phyloP scores from a whole-genome alignment of 2,797 vertebrate genomes.

The Champsocephalus esox region DNA sequence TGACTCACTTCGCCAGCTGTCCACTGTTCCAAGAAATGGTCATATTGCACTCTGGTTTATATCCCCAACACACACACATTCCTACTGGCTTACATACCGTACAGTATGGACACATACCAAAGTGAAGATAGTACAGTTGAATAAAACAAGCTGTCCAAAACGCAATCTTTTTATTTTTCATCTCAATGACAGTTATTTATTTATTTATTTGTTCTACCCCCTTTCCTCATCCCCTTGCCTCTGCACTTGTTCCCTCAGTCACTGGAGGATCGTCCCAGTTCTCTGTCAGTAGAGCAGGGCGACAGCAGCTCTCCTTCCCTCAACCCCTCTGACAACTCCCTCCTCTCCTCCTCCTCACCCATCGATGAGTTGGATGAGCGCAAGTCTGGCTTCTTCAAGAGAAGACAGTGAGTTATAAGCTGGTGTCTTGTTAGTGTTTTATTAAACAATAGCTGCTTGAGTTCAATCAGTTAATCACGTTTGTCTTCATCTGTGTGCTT shows the following conservation, averaged over 20 bases:
- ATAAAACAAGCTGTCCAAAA: background rate
- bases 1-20: conserved; percentile 79
- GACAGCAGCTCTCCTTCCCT: conserved; percentile 96
- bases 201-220: background rate
- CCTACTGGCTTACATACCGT: conserved; percentile 22
- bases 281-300: conserved; percentile 92
- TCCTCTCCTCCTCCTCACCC: conserved; percentile 96
- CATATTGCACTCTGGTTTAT: conserved; percentile 28
- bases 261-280: conserved; percentile 95
- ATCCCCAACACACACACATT: conserved; percentile 34
- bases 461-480: conserved; percentile 36
- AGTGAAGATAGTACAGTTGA: background rate
- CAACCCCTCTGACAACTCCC: conserved; percentile 96
- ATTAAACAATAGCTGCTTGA: conserved; percentile 40
- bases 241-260: conserved; percentile 80
- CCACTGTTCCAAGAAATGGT: conserved; percentile 61
- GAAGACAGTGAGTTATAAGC: conserved; percentile 90
- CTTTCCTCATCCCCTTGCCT: background rate
- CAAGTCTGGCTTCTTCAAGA: conserved; percentile 94
- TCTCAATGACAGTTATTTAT: background rate
- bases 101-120: conserved; percentile 13
- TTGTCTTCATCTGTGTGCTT: conserved; percentile 46
- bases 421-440: conserved; percentile 29
- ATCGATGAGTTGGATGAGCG: conserved; percentile 96
- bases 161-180: background rate